These are phyloP conservation scores for Hycleus cichorii DNA, from an alignment of 1,140 invertebrate genomes.

Conservation along the genomic window DNA sequence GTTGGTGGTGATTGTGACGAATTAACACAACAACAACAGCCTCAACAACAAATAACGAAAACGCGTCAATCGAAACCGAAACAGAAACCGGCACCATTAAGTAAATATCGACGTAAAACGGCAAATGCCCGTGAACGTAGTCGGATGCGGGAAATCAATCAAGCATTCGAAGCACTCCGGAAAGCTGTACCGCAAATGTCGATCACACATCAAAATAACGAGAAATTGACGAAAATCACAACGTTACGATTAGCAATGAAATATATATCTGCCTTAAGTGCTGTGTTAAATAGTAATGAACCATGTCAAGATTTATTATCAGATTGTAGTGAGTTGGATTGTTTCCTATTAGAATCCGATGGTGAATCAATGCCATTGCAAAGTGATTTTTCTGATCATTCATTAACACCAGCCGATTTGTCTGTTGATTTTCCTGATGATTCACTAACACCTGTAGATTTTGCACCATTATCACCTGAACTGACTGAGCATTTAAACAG, in stretches of 20 bases:
- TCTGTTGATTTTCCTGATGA: conserved; percentile 31
- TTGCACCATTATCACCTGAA: conserved; percentile 29
- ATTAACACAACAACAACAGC: conserved; percentile 4
- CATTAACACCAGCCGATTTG: conserved; percentile 35
- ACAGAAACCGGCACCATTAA: conserved; percentile 70
- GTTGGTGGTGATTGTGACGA: conserved; percentile 20
- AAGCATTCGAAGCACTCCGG: conserved; percentile 73
- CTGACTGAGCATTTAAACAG: conserved; percentile 30
- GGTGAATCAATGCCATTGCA: conserved; percentile 36
- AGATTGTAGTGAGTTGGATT: conserved; percentile 37
- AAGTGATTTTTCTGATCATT: conserved; percentile 37
- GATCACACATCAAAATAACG: conserved; percentile 46
- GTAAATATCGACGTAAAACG: conserved; percentile 82
- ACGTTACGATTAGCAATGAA: conserved; percentile 80
- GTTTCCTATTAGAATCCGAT: conserved; percentile 36
- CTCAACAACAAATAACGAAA: not conserved
- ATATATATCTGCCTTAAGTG: conserved; percentile 67
- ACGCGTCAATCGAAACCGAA: conserved; percentile 44
- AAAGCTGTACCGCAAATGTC: conserved; percentile 60
- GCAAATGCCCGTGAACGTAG: conserved; percentile 81
- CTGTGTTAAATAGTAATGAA: conserved; percentile 34
- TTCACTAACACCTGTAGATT: conserved; percentile 34
- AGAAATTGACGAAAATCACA: conserved; percentile 84
- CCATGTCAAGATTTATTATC: conserved; percentile 27
- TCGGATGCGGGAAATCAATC: conserved; percentile 83